Conservation (phyloP, 2,797 vertebrate genomes). For the Argentina silus region DNA sequence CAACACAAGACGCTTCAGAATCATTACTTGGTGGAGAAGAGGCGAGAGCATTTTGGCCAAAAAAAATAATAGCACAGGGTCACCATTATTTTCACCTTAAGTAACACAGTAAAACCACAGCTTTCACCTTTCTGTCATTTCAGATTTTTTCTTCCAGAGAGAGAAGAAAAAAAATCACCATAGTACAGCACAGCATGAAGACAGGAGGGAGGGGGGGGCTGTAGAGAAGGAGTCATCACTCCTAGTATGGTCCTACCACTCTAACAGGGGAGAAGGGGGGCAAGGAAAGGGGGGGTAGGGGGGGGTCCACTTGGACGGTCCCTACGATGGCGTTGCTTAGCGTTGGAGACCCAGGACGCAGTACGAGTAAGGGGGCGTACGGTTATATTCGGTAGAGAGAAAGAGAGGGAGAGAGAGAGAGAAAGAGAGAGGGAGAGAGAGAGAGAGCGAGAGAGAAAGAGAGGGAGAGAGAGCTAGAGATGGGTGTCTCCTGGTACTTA, state of each 20-base stretch:
- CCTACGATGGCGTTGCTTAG: conserved; percentile 52
- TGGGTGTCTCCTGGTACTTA: conserved; percentile 86
- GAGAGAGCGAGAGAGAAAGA: conserved; percentile 48
- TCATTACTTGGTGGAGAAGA: conserved; percentile 84
- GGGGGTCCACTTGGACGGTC: conserved; percentile 48
- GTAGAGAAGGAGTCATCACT: conserved; percentile 53
- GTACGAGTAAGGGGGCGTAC: conserved; percentile 47
- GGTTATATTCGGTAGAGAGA: conserved; percentile 51
- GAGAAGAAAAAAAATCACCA: conserved; percentile 83
- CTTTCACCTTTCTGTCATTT: conserved; percentile 85
- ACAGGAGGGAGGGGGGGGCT: conserved; percentile 71
- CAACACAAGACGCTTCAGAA: conserved; percentile 80
- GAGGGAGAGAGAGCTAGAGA: conserved; percentile 57
- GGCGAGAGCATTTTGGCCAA: conserved; percentile 84
- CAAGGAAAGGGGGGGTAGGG: conserved; percentile 18
- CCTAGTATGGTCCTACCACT: conserved; percentile 60
- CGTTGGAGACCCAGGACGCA: conserved; percentile 55
- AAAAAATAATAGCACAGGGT: conserved; percentile 84
- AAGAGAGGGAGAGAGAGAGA: conserved; percentile 32
- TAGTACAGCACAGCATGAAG: conserved; percentile 83
- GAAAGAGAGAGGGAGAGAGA: conserved; percentile 43
- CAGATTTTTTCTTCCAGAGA: conserved; percentile 81
- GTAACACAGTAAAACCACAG: conserved; percentile 79
- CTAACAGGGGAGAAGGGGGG: conserved; percentile 32
- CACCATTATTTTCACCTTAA: conserved; percentile 85